phyloP scores from a whole-genome alignment of 2,797 vertebrate genomes.

The Trematomus bernacchii region DNA sequence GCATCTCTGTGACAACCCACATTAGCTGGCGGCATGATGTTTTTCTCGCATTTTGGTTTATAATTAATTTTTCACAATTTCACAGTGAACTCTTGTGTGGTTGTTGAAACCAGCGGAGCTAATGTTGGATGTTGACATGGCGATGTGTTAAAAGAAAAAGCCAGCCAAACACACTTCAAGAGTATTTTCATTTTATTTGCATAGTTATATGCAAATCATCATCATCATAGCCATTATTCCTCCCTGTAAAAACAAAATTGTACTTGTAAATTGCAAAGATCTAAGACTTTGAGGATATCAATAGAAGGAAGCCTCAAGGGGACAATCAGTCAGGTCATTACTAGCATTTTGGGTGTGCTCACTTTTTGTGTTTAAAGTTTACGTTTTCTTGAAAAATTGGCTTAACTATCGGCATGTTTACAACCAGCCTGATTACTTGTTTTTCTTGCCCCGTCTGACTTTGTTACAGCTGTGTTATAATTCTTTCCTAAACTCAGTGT shows the following conservation, averaged over 20 bases:
- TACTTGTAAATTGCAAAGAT: slow-evolving; percentile 1
- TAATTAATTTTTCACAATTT: slow-evolving; percentile 34
- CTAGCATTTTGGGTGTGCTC: not conserved
- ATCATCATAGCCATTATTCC: not conserved
- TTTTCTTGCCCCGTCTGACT: not conserved
- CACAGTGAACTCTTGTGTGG: not conserved
- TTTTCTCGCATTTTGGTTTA: slow-evolving; percentile 26
- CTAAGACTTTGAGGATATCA: not conserved
- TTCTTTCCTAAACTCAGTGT: not conserved
- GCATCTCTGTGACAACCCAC: slow-evolving; percentile 23
- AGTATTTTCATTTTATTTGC: slow-evolving; percentile 11
- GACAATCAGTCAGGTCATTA: not conserved
- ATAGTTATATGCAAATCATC: not conserved
- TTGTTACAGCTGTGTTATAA: not conserved
- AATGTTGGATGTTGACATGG: slow-evolving; percentile 2
- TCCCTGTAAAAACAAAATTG: not conserved
- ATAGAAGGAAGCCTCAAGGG: not conserved
- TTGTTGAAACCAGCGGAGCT: slow-evolving; percentile 5
- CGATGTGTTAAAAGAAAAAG: not conserved
- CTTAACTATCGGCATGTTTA: not conserved
- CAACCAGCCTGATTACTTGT: not conserved
- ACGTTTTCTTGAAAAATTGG: not conserved
- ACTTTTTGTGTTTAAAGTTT: not conserved
- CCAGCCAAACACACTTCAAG: not conserved
- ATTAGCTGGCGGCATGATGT: slow-evolving; percentile 21